Conservation (phyloP, 2,888 invertebrate species). For the Drosophila yooni region DNA sequence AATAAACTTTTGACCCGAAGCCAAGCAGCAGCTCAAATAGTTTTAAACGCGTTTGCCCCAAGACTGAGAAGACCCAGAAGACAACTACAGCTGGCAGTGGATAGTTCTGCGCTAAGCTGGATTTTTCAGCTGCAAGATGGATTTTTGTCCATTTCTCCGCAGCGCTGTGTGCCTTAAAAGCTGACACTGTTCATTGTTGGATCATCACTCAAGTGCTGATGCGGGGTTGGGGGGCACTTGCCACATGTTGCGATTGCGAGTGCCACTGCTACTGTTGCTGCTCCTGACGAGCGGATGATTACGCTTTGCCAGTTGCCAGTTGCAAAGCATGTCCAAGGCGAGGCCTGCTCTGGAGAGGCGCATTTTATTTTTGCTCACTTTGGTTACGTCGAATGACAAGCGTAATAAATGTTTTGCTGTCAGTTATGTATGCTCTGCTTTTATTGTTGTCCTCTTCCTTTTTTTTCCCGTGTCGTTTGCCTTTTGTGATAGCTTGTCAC, state of each 20-base stretch:
- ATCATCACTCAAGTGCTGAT: slow-evolving; percentile 65
- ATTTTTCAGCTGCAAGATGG: slow-evolving; percentile 42
- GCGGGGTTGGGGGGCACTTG: slow-evolving; percentile 24
- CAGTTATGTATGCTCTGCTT: slow-evolving; percentile 53
- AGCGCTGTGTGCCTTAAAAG: slow-evolving; percentile 42
- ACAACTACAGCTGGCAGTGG: slow-evolving; percentile 49
- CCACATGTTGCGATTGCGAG: slow-evolving; percentile 44
- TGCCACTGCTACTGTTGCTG: slow-evolving; percentile 24
- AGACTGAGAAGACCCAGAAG: slow-evolving; percentile 1
- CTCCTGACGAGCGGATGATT: slow-evolving; percentile 72
- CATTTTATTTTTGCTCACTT: slow-evolving; percentile 45
- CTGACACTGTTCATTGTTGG: slow-evolving; percentile 78
- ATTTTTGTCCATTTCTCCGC: slow-evolving; percentile 31
- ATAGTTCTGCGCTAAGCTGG: slow-evolving; percentile 14
- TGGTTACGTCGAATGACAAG: slow-evolving; percentile 76
- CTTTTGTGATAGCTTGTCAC: slow-evolving; percentile 55
- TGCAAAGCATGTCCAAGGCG: slow-evolving; percentile 43
- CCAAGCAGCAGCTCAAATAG: slow-evolving; percentile 78
- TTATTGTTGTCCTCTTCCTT: slow-evolving; percentile 65
- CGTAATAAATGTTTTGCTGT: slow-evolving; percentile 82
- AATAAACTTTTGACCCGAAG: slow-evolving; percentile 77
- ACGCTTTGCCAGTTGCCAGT: slow-evolving; percentile 67
- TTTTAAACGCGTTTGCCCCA: slow-evolving; percentile 64
- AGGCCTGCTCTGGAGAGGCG: slow-evolving; percentile 37
- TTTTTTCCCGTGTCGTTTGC: slow-evolving; percentile 65